Percentiles rank a stretch among this genome's conserved stretches.
Evolutionary conservation across 2,888 invertebrate species (phyloP).

Genomic region (Pseudococcus longispinus): DNA sequence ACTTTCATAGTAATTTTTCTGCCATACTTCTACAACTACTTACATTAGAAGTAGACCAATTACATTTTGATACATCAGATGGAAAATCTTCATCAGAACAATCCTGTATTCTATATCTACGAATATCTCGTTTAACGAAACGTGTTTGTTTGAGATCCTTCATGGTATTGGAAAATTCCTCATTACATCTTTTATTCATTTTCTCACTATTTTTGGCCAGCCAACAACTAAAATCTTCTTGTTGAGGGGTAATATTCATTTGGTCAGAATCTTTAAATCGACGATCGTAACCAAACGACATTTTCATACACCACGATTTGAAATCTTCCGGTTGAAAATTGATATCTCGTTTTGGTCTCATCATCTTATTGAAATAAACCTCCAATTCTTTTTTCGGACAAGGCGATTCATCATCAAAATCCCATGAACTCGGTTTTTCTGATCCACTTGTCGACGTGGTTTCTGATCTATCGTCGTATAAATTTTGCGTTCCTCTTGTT

Average conservation of each 20-base stretch:
- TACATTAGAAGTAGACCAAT: background rate
- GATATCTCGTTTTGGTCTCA: background rate
- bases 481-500: background rate
- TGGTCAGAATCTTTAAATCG: background rate
- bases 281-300: slow-evolving; percentile 4
- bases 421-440: background rate
- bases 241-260: background rate
- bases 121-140: background rate
- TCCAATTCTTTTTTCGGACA: background rate
- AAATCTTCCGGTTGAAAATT: slow-evolving; percentile 11
- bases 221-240: background rate
- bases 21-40: slow-evolving; percentile 30
- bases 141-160: background rate
- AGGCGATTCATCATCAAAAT: background rate
- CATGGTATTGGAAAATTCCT: background rate
- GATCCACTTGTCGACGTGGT: background rate
- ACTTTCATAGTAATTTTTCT: background rate
- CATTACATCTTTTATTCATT: background rate
- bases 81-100: background rate
- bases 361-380: background rate
- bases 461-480: background rate
- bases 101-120: background rate
- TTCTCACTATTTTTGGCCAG: background rate
- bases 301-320: slow-evolving; percentile 9
- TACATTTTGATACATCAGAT: background rate